A percentile compares a stretch with the other conserved stretches of the same genome.
Conservation (phyloP, 1,140 invertebrate genomes). For the Zaprionus lachaisei region DNA sequence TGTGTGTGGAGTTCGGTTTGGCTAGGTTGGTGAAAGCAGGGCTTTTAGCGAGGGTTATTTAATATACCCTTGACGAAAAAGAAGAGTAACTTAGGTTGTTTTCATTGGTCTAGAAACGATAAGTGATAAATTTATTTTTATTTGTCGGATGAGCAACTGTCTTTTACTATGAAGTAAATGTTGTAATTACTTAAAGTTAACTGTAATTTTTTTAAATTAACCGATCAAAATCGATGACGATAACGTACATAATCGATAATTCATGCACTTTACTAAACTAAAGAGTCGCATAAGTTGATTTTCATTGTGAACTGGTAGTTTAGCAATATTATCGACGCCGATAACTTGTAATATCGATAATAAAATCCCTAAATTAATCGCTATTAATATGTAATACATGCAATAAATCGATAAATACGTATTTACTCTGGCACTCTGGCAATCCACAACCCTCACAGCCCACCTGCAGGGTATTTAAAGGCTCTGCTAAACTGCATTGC, state of each 20-base stretch:
- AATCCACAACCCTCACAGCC: not conserved
- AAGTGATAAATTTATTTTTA: not conserved
- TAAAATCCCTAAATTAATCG: too few relatives aligned
- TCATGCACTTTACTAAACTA: not conserved
- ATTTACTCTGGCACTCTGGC: not conserved
- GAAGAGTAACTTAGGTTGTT: not conserved
- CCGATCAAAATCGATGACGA: not conserved
- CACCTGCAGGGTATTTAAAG: slow-evolving; percentile 21
- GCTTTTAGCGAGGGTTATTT: not conserved
- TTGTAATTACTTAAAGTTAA: too few relatives aligned
- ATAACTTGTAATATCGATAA: too few relatives aligned
- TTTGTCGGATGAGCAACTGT: not conserved
- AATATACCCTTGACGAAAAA: not conserved
- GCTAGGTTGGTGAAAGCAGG: not conserved
- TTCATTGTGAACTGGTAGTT: not conserved
- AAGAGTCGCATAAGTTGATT: not conserved
- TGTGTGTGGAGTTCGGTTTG: slow-evolving; percentile 6
- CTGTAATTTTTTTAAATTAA: too few relatives aligned
- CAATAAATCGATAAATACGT: not conserved
- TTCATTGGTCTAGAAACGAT: not conserved
- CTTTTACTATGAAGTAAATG: too few relatives aligned
- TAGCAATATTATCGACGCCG: not conserved
- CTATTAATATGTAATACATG: not conserved
- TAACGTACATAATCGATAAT: not conserved
- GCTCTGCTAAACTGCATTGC: not conserved